Conservation (phyloP, 2,113 vertebrate genomes). For the Pimephales promelas region DNA sequence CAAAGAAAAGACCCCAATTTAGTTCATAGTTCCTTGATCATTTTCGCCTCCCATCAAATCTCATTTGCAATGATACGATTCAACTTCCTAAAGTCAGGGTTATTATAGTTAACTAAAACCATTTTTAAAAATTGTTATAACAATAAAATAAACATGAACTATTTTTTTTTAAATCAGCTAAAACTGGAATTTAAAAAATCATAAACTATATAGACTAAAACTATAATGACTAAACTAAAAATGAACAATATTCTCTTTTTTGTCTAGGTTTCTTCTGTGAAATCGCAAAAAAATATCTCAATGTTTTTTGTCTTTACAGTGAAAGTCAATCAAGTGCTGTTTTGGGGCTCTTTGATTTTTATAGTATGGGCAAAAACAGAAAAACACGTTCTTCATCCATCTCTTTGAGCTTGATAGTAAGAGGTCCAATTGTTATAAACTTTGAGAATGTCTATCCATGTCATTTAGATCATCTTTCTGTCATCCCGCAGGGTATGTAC, state of each 20-base stretch:
- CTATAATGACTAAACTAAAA: no score
- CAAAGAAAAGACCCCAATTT: neutral
- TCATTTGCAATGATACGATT: neutral
- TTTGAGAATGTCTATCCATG: neutral
- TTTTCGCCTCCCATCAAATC: neutral
- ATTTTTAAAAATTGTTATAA: no score
- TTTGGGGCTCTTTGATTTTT: neutral
- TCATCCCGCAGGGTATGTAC: constrained; percentile 87
- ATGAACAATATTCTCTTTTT: no score
- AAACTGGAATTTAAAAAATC: no score
- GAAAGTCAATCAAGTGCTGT: neutral
- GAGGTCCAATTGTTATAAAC: neutral
- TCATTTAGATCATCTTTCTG: constrained; percentile 4
- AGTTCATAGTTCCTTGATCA: neutral
- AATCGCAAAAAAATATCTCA: no score
- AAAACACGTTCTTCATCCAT: neutral
- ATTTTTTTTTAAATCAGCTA: no score
- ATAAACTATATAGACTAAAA: no score
- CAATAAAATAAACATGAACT: no score
- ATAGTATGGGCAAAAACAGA: neutral
- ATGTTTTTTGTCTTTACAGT: neutral
- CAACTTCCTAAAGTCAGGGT: neutral
- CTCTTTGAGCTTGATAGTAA: neutral
- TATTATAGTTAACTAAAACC: neutral
- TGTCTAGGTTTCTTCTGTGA: no score